Base-by-base conservation (phyloP, 1,140 invertebrate genomes). In the Drosophila kanapiae region DNA sequence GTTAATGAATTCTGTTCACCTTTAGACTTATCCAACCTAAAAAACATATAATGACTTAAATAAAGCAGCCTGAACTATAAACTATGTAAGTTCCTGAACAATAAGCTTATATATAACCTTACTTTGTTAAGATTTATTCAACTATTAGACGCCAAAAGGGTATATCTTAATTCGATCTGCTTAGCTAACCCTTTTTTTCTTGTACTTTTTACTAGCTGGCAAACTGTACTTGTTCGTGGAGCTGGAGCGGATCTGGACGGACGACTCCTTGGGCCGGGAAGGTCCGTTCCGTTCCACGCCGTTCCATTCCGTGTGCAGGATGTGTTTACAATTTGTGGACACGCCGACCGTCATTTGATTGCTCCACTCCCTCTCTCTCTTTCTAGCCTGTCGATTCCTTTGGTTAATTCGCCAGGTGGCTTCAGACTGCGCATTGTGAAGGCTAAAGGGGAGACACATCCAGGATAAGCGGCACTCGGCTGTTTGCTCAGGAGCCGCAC, bases 261-360 rank as follows among this genome's bases (percentile, higher is more conserved):
- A 56, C 65, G 23, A 71, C 48, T 70, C 31, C 67, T 70, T 57
- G 18, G 13, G 31, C 38, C 29, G 13, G 48, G 38, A 11, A 54
- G 59, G 65, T 51, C 68, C 58, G 54, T 35, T 49, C 45, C 38
- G 42, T 37, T 59, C 31, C 69, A 37, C 23, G 6, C 48, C 31
- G 23, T 48, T 65, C 79, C 78, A 59, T 86, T 87, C 70, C 86
- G 85, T 90, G 85, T 90, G 85, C 85, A 90, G 85, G 85, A 90
- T 90, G 71, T 90, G 85, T 90, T 90, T 85, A 87, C 85, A 88
- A 88, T 88, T 88, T 88, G 85, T 90, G 85, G 85, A 88, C 85
- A 88, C 81, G 85, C 81, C 84, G 85, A 81, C 85, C 85, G 85
- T 84, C 85, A 81, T 90, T 87, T 86, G 83, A 86, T 76, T 76